Evolutionary conservation across 2,888 invertebrate species (phyloP).

Genomic region (Tricholauxania praeusta): DNA sequence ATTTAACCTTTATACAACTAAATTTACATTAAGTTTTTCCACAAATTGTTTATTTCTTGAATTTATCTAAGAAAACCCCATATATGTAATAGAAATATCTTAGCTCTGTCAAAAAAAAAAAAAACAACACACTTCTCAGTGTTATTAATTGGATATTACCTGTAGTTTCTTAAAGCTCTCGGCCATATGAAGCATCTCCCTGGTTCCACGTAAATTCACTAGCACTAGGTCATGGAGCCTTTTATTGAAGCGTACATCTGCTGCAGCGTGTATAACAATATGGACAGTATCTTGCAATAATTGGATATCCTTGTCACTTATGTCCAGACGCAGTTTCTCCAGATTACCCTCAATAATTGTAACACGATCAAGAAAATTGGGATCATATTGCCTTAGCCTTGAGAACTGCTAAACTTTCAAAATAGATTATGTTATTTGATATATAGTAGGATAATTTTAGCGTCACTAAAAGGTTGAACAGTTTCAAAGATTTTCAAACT

Average conservation of each 20-base stretch:
- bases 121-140: no score
- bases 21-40: no score
- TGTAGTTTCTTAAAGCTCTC: slow-evolving; percentile 48
- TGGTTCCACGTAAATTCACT: slow-evolving; percentile 53
- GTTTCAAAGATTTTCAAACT: no score
- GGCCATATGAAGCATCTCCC: slow-evolving; percentile 49
- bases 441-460: slow-evolving; percentile 18
- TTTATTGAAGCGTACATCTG: slow-evolving; percentile 54
- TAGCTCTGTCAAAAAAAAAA: no score
- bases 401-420: slow-evolving; percentile 41
- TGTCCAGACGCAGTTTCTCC: slow-evolving; percentile 44
- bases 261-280: slow-evolving; percentile 54
- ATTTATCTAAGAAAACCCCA: no score
- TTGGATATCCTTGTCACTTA: slow-evolving; percentile 44
- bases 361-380: slow-evolving; percentile 47
- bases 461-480: no score
- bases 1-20: no score
- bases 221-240: slow-evolving; percentile 47
- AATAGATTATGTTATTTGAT: not conserved
- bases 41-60: no score
- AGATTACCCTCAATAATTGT: slow-evolving; percentile 53
- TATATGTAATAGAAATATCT: no score
- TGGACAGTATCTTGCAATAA: slow-evolving; percentile 50
- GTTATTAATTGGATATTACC: slow-evolving; percentile 29
- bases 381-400: slow-evolving; percentile 41